Conservation (phyloP, 2,888 invertebrate genomes). For the Macaria liturata region DNA sequence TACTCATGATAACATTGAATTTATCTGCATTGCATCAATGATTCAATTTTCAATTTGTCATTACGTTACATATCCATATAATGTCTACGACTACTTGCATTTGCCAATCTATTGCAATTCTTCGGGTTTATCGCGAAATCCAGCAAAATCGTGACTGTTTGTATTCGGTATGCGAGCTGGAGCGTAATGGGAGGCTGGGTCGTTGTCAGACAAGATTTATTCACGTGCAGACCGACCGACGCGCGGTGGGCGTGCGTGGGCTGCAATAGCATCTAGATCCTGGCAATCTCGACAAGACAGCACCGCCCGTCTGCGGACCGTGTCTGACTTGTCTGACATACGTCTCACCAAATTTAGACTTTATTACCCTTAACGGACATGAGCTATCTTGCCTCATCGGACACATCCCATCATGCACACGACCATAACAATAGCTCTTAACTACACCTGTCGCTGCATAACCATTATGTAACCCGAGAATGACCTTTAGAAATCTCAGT, state of each 20-base stretch:
- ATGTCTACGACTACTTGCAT: too few species aligned
- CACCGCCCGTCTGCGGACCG: constrained; percentile 37
- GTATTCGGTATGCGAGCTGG: constrained; percentile 35
- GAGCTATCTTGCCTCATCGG: constrained; percentile 39
- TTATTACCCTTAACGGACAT: constrained; percentile 54
- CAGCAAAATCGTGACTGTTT: constrained; percentile 28
- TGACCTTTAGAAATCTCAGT: constrained; percentile 40
- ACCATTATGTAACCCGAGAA: constrained; percentile 36
- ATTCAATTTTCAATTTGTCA: too few species aligned
- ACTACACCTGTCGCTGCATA: constrained; percentile 42
- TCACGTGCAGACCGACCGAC: constrained; percentile 53
- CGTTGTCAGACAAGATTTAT: constrained; percentile 72
- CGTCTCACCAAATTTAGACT: constrained; percentile 56
- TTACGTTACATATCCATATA: too few species aligned
- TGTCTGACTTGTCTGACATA: constrained; percentile 27
- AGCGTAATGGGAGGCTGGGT: constrained; percentile 26
- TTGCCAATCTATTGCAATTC: neutral
- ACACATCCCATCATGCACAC: constrained; percentile 8
- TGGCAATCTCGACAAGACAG: constrained; percentile 45
- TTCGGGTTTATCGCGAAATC: constrained; percentile 18
- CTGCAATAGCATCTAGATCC: constrained; percentile 46
- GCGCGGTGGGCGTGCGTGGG: constrained; percentile 66
- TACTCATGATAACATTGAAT: too few species aligned
- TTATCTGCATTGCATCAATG: too few species aligned
- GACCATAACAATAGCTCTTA: constrained; percentile 43